Evolutionary conservation across 1,140 invertebrate genomes (phyloP).

Genomic region (Anthonomus grandis): DNA sequence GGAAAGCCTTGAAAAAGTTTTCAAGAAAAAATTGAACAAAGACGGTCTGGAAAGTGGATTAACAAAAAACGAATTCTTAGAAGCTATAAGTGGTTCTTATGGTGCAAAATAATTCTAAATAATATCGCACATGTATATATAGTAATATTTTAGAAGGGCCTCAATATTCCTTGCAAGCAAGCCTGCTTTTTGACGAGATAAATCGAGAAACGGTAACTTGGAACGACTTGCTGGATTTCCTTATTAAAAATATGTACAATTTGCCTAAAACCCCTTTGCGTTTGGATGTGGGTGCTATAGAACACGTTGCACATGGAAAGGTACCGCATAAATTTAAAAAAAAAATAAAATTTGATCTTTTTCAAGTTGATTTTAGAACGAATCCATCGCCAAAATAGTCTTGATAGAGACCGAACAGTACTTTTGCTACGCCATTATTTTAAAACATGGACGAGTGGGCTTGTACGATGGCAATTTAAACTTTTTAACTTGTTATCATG

Average conservation of each 20-base stretch:
- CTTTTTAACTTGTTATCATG: slow-evolving; percentile 52
- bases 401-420: slow-evolving; percentile 51
- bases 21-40: no score
- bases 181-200: no score
- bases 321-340: slow-evolving; percentile 16
- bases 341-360: not conserved
- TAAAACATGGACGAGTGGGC: slow-evolving; percentile 54
- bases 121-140: no score
- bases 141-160: no score
- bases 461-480: slow-evolving; percentile 53
- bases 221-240: slow-evolving; percentile 39
- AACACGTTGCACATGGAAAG: slow-evolving; percentile 32
- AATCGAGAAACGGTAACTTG: slow-evolving; percentile 38
- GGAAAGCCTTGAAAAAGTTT: no score
- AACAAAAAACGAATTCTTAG: no score
- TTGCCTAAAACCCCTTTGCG: slow-evolving; percentile 12
- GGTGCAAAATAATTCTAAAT: no score
- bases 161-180: no score
- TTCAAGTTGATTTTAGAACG: slow-evolving; percentile 46
- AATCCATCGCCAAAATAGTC: slow-evolving; percentile 54
- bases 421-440: slow-evolving; percentile 56
- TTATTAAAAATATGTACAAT: slow-evolving; percentile 28
- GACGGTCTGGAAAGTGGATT: no score
- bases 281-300: slow-evolving; percentile 27
- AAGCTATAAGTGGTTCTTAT: no score